Evolutionary conservation across 2,888 invertebrate genomes (phyloP), one percentile per base, ranked within the genome.

Genomic region (Papilio gigon): DNA sequence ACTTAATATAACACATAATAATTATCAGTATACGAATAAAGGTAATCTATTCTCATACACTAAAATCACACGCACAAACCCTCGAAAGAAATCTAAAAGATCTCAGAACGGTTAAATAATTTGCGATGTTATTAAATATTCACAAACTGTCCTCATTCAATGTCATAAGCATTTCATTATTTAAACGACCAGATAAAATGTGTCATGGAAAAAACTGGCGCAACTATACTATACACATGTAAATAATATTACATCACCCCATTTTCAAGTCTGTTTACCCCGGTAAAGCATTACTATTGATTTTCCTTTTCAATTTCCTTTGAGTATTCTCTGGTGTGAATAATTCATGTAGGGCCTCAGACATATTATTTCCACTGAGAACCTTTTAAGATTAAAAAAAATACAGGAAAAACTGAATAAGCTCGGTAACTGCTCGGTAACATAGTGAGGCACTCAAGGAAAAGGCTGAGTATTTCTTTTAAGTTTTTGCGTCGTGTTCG

Each of bases 261-360:
- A 65, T 62, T 67, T 69, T 66, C 65, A 67, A 68, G 59, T 61
- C 61, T 62, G 63, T 71, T 71, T 67, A 70, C 58, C n/a, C 47
- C 58, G 44, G 63, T 37, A 62, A 37, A 60, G 63, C 61, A 68
- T 66, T 68, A 22, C 66, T 76, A 78, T 80, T 75, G 78, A 78
- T 77, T 77, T 77, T 74, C 75, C 73, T 73, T 76, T 74, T 76
- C 78, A 75, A 75, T 78, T 82, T 83, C 82, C 81, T 85, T 78
- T 37, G 65, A 56, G 65, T 62, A 61, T 69, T 65, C 65, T 62
- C 65, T 25, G 60, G 61, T 47, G 80, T 87, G 83, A 87, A 87
- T 88, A 84, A 88, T 88, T 87, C 83, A 88, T 85, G 80, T 78
- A 75, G 78, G 78, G 80, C 76, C 75, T 78, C 75, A 75, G 83